phyloP scores from a whole-genome alignment of 2,797 vertebrate genomes.

The Neosilurus mollespiculum region DNA sequence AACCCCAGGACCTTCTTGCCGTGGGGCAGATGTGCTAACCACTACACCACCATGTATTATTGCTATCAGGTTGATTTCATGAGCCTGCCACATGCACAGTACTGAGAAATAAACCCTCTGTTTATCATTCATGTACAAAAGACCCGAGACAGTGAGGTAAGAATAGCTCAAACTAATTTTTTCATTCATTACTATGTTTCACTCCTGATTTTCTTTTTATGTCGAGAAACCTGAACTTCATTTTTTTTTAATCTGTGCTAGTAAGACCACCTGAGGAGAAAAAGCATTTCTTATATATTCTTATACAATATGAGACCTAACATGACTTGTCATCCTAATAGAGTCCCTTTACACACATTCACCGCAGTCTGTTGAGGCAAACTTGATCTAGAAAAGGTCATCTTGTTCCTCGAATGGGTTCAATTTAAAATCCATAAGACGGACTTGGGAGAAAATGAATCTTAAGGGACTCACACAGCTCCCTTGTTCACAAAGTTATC shows the following conservation, averaged over 20 bases:
- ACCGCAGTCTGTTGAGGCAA: constrained; percentile 48
- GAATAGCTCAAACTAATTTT: constrained; percentile 1
- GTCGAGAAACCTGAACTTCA: constrained; percentile 3
- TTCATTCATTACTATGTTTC: neutral
- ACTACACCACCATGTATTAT: no score
- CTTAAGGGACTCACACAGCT: constrained; percentile 52
- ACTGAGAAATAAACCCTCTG: no score
- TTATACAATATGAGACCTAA: constrained; percentile 43
- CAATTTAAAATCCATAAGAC: constrained; percentile 57
- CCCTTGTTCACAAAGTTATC: constrained; percentile 56
- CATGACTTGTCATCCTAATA: constrained; percentile 56
- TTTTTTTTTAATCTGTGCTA: constrained; percentile 24
- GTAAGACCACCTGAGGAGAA: constrained; percentile 15
- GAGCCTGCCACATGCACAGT: no score
- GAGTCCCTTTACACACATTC: constrained; percentile 57
- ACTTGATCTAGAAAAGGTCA: constrained; percentile 54
- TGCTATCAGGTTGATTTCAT: no score
- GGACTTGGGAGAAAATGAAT: constrained; percentile 55
- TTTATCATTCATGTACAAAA: no score
- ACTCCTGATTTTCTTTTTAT: neutral
- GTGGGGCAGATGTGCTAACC: no score
- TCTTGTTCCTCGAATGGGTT: constrained; percentile 53
- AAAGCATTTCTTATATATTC: constrained; percentile 2
- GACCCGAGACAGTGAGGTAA: neutral
- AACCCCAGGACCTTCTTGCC: no score